Evolutionary conservation across 1,140 invertebrate genomes (phyloP), one percentile per base, ranked within the genome.

Genomic region (Littorina saxatilis): DNA sequence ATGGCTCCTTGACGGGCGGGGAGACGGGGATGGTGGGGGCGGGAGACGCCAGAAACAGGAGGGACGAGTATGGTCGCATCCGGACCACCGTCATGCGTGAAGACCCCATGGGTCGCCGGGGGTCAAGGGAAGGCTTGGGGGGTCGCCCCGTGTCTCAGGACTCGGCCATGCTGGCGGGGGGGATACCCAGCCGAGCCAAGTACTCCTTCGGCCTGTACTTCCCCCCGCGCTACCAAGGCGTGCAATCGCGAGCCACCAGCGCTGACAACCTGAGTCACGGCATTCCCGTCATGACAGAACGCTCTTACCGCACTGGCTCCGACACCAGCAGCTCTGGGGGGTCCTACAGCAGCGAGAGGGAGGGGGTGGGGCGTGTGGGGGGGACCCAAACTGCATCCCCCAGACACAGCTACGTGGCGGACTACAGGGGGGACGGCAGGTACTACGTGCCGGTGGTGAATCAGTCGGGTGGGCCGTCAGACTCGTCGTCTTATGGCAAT

Each of bases 131-230:
- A 0, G 35, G 35, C 35, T 17, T 3, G 15, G 29, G 39, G 9
- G 29, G 52, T 2, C 52, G 76, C 2, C 76, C 76, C 0, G 27
- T 78, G 58, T 78, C 76, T 27, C 76, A 78, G 58, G 76, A 78
- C 55, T 78, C 76, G 20, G 76, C 32, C 17, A 27, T 78, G 23
- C 58, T 78, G 32, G 55, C 76, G 4, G 76, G 76, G n/a, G 76
- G 76, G 15, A 39, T 82, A 0, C 82, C 79, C 39, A 72, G 80
- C 23, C 79, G 66, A 68, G 47, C 83, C 37, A 84, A 83, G 55
- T 86, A 86, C 72, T 85, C 85, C 7, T 86, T 86, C 52, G 85
- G 85, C 32, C 72, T 86, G 17, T 86, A 83, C 61, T 86, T 85
- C 43, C 83, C 85, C 2, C 85, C 85, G 29, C 55, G 76, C 0